These are phyloP conservation scores for Uromys caudimaculatus DNA, from an alignment of 2,797 vertebrate genomes.

Conservation along the genomic window DNA sequence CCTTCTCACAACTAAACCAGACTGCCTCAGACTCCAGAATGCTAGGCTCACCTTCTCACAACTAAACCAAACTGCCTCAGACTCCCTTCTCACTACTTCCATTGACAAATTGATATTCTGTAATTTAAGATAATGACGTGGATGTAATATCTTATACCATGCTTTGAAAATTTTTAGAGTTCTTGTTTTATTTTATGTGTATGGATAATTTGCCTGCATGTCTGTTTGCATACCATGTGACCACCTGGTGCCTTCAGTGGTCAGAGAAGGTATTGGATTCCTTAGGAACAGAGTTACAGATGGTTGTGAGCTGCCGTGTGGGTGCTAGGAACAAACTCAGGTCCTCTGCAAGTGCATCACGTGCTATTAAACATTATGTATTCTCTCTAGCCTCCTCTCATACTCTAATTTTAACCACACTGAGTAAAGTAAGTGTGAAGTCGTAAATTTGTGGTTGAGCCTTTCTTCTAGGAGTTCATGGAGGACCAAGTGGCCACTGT, in stretches of 20 bases:
- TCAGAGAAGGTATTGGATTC: neutral
- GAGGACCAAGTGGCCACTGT: neutral
- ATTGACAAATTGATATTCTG: neutral
- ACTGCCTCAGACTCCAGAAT: no score
- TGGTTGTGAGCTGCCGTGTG: neutral
- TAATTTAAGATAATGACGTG: constrained; percentile 38
- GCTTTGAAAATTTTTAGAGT: neutral
- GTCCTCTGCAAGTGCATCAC: neutral
- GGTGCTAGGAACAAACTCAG: neutral
- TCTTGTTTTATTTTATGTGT: neutral
- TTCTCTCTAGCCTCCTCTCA: neutral
- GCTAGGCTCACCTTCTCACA: no score
- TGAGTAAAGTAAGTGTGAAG: neutral
- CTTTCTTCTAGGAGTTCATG: neutral
- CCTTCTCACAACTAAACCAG: no score
- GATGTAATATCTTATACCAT: neutral
- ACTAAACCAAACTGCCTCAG: neutral
- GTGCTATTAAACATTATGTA: neutral
- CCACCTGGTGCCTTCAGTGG: neutral
- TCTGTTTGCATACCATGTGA: neutral
- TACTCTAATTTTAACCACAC: neutral
- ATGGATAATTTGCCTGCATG: neutral
- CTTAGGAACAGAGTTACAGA: neutral
- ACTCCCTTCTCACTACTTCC: constrained; percentile 37
- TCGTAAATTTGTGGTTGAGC: neutral